phyloP scores from a whole-genome alignment of 2,888 invertebrate species.

The Bombylius discolor region DNA sequence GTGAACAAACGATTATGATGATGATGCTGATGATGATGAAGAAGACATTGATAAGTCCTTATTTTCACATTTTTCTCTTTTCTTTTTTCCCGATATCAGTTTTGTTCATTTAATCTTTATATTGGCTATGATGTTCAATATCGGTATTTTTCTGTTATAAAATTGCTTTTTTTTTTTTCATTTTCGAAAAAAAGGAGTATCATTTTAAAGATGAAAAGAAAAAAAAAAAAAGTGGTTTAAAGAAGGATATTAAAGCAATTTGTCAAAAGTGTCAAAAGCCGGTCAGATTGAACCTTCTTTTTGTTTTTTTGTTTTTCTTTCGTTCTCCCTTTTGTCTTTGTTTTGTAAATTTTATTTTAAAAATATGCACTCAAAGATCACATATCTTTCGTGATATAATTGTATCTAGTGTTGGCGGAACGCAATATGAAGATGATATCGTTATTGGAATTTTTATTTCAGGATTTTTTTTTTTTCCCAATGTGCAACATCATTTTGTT shows the following conservation, averaged over 20 bases:
- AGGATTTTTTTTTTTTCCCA: background rate
- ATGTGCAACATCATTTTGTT: background rate
- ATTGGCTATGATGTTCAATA: too few relatives aligned
- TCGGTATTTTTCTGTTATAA: too few relatives aligned
- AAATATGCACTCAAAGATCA: too few relatives aligned
- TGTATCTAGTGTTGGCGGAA: background rate
- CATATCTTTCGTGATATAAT: too few relatives aligned
- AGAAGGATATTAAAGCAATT: slow-evolving; percentile 26
- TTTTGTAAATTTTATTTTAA: too few relatives aligned
- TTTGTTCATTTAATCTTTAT: too few relatives aligned
- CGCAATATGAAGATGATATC: background rate
- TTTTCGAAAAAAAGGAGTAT: too few relatives aligned
- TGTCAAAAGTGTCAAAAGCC: slow-evolving; percentile 29
- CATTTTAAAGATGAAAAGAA: too few relatives aligned
- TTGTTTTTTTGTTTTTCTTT: background rate
- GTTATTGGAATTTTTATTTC: background rate
- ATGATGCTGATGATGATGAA: background rate
- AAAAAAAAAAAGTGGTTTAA: background rate
- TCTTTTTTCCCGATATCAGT: background rate
- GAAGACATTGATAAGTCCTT: slow-evolving; percentile 4
- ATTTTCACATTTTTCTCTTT: background rate
- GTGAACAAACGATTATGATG: background rate
- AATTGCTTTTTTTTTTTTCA: too few relatives aligned
- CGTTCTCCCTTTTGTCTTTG: too few relatives aligned
- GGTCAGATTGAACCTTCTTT: slow-evolving; percentile 22